Percentiles rank a stretch among this genome's conserved stretches.
phyloP scores from a whole-genome alignment of 2,797 vertebrate species.

The Sparus aurata region DNA sequence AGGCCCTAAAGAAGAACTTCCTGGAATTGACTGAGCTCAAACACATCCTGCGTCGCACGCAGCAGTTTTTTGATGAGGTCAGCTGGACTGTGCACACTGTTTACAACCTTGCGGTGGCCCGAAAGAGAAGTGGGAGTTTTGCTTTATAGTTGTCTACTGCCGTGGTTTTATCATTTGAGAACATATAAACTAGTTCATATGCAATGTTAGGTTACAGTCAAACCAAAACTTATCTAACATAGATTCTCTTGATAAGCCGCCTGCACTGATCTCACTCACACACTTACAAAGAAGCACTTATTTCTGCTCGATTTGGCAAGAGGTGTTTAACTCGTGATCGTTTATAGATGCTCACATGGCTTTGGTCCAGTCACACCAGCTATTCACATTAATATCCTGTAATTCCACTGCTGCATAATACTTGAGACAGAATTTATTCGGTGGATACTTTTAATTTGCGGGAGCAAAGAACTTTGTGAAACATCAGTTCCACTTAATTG shows the following conservation, averaged over 20 bases:
- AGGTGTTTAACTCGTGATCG: slow-evolving; percentile 41
- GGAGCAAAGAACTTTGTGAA: slow-evolving; percentile 13
- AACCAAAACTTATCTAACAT: background rate
- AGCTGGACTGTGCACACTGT: slow-evolving; percentile 64
- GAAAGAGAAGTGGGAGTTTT: background rate
- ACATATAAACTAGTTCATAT: background rate
- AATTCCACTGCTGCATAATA: slow-evolving; percentile 1
- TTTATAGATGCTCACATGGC: slow-evolving; percentile 50
- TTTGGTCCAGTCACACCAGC: slow-evolving; percentile 21
- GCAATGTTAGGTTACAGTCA: background rate
- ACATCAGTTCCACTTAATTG: slow-evolving; percentile 49
- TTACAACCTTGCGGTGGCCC: background rate
- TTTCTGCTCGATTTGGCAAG: slow-evolving; percentile 36
- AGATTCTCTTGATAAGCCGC: slow-evolving; percentile 8
- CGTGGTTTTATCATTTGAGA: background rate
- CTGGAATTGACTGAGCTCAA: slow-evolving; percentile 97
- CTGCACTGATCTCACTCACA: background rate
- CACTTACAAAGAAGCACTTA: slow-evolving; percentile 23
- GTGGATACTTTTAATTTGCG: background rate
- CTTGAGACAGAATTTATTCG: background rate
- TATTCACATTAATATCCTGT: slow-evolving; percentile 26
- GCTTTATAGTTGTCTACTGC: background rate
- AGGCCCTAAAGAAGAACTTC: slow-evolving; percentile 98
- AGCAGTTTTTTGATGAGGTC: slow-evolving; percentile 99
- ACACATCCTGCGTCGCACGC: slow-evolving; percentile 97